Conservation (phyloP, 1,140 invertebrate genomes). For the Zaprionus vittiger region DNA sequence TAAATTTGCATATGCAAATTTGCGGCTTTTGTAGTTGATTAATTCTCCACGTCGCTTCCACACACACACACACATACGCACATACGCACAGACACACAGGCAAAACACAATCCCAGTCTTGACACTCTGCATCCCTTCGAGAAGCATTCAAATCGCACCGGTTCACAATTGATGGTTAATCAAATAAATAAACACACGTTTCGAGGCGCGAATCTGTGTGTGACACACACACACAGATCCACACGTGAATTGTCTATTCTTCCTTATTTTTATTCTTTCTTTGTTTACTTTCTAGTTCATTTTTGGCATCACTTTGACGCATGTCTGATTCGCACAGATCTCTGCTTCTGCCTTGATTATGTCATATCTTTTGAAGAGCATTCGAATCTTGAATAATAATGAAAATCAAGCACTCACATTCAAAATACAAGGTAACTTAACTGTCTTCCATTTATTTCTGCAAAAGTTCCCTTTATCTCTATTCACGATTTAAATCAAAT, state of each 20-base stretch:
- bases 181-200: conserved; percentile 61
- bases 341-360: background rate
- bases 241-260: background rate
- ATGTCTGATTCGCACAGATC: background rate
- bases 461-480: too few species aligned
- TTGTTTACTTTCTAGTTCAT: background rate
- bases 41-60: conserved; percentile 36
- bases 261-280: background rate
- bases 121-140: conserved; percentile 8
- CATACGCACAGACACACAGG: background rate
- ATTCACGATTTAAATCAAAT: too few species aligned
- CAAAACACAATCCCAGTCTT: too few species aligned
- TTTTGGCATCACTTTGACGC: background rate
- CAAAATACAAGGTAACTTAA: too few species aligned
- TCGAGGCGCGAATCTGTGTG: conserved; percentile 14
- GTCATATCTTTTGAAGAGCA: background rate
- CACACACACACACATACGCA: background rate
- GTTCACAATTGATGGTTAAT: conserved; percentile 64
- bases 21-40: conserved; percentile 39
- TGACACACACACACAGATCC: background rate
- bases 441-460: too few species aligned
- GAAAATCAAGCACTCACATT: background rate
- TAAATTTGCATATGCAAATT: conserved; percentile 53
- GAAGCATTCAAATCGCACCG: conserved; percentile 1
- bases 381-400: background rate